phyloP scores from a whole-genome alignment of 2,113 vertebrate genomes.

The Sus scrofa region T2T-Sscrofa CM000812.6:248419001-248419500 shows the following conservation, averaged over 20 bases:
- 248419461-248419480: background rate
- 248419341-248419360: background rate
- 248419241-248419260: background rate
- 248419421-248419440: constrained; percentile 8
- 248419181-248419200: background rate
- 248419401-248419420: background rate
- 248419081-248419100: constrained; percentile 5
- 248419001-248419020: constrained; percentile 41
- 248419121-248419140: constrained; percentile 33
- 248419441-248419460: background rate
- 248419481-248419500: constrained; percentile 26
- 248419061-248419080: constrained; percentile 25
- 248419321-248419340: background rate
- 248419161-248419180: background rate
- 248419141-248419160: background rate
- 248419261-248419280: background rate
- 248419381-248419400: constrained; percentile 2
- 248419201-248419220: background rate
- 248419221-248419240: background rate
- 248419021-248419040: constrained; percentile 54
- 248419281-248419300: constrained; percentile 44
- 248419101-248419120: constrained; percentile 12
- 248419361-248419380: background rate
- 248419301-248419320: background rate
- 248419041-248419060: constrained; percentile 24